Evolutionary conservation across 2,113 vertebrate genomes (phyloP), one percentile per base, ranked within the genome.

Genomic region (Lagopus muta): DNA sequence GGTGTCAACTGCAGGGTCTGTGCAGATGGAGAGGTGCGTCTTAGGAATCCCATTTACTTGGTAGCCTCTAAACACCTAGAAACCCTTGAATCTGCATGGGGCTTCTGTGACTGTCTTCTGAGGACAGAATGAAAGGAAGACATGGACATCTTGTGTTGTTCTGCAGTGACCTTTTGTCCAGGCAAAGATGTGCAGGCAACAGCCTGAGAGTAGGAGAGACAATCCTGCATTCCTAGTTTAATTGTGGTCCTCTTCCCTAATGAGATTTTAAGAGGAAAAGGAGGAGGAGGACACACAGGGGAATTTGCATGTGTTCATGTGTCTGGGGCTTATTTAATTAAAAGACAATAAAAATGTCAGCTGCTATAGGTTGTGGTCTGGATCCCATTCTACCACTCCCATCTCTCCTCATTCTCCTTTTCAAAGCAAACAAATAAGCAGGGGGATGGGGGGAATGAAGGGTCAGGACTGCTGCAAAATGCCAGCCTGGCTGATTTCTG

Each of bases 281-380:
- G 84, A 95, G 70, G 81, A 90, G 62, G 43, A 58, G 28, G 43
- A 61, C 62, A 76, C 79, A 85, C 79, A 69, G 76, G 93, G 90
- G 91, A 84, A 96, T 95, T 88, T 74, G 69, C 88, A 94, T 95
- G 87, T 90, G 65, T 83, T 97, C 74, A 61, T 88, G 94, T 96
- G 91, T 93, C 84, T 96, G 85, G 91, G 87, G 66, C 93, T 97
- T 96, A 97, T 98, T 98, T 97, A 98, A 98, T 98, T 98, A 98
- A 98, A 98, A 98, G 92, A 96, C 95, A 97, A 97, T 97, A 97
- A 97, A 97, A 96, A 94, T 42, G 89, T 96, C 97, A 97, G 97
- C 96, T 97, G 95, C 92, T 75, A 69, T 95, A 96, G 95, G 94
- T 94, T 97, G 96, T 93, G 95, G 57, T 96, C 97, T 96, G 96